Percentiles rank a stretch among this genome's conserved stretches.
Conservation (phyloP, 2,888 invertebrate species). For the Cremastinae sp. region DNA sequence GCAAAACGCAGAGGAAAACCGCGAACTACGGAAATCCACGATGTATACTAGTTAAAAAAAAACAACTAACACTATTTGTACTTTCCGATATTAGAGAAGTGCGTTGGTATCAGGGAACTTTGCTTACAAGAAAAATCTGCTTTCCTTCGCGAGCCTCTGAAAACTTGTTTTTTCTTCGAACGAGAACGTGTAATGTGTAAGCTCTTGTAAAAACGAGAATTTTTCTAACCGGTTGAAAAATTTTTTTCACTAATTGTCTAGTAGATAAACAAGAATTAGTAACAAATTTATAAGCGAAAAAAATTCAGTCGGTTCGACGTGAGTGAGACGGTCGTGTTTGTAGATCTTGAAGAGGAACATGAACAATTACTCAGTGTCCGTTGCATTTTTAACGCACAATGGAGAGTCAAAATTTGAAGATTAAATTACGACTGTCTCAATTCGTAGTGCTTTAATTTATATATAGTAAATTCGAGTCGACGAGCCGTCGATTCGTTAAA, state of each 20-base stretch:
- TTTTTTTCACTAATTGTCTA: constrained; percentile 5
- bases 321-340: too few species aligned
- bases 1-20: constrained; percentile 58
- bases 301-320: not conserved
- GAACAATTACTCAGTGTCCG: too few species aligned
- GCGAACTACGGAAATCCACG: constrained; percentile 73
- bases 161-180: not conserved
- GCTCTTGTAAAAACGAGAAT: too few species aligned
- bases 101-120: constrained; percentile 79
- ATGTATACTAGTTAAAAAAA: constrained; percentile 73
- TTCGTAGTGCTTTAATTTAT: too few species aligned
- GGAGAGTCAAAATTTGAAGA: constrained; percentile 3
- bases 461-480: too few species aligned
- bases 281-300: not conserved
- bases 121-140: constrained; percentile 31
- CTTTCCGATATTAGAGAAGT: constrained; percentile 72
- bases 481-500: too few species aligned
- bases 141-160: not conserved
- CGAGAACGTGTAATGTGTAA: not conserved
- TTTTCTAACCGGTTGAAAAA: not conserved
- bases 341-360: too few species aligned
- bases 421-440: too few species aligned
- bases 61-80: constrained; percentile 77
- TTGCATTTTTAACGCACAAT: too few species aligned
- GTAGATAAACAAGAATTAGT: not conserved